Evolutionary conservation across 2,888 invertebrate genomes (phyloP).

Genomic region (Trichopria drosophilae): DNA sequence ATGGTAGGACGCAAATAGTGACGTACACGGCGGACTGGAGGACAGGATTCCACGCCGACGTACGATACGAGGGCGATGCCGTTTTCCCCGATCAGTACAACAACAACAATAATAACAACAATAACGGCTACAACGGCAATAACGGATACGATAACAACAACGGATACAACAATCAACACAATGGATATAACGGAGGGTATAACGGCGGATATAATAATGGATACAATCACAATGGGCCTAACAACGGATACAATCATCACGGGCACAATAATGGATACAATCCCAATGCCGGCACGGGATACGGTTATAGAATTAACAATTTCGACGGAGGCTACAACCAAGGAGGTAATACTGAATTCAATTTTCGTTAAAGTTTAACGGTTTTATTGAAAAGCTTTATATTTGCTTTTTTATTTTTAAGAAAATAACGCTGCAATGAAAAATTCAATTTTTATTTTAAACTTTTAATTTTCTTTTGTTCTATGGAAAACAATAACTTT

Average conservation of each 20-base stretch:
- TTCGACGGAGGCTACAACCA: slow-evolving; percentile 34
- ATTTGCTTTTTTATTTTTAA: too few relatives aligned
- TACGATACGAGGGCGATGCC: slow-evolving; percentile 73
- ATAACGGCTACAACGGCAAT: slow-evolving; percentile 41
- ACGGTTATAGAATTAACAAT: slow-evolving; percentile 36
- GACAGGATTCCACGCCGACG: slow-evolving; percentile 78
- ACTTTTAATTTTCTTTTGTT: too few relatives aligned
- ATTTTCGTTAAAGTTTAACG: slow-evolving; percentile 5
- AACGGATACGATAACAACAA: slow-evolving; percentile 35
- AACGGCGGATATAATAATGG: slow-evolving; percentile 26
- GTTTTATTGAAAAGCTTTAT: too few relatives aligned
- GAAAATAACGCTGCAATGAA: too few relatives aligned
- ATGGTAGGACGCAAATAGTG: slow-evolving; percentile 69
- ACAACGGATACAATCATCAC: neutral
- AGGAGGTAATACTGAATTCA: slow-evolving; percentile 33
- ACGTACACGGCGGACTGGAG: slow-evolving; percentile 80
- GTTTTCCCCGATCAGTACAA: slow-evolving; percentile 65
- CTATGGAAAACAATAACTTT: too few relatives aligned
- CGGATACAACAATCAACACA: slow-evolving; percentile 34
- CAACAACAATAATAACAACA: slow-evolving; percentile 52
- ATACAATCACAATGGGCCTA: slow-evolving; percentile 21
- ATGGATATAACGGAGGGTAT: slow-evolving; percentile 12
- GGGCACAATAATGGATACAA: too few relatives aligned
- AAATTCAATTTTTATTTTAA: too few relatives aligned
- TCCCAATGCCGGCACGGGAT: slow-evolving; percentile 22